Conservation (phyloP, 2,113 vertebrate genomes). For the Connochaetes taurinus region DNA sequence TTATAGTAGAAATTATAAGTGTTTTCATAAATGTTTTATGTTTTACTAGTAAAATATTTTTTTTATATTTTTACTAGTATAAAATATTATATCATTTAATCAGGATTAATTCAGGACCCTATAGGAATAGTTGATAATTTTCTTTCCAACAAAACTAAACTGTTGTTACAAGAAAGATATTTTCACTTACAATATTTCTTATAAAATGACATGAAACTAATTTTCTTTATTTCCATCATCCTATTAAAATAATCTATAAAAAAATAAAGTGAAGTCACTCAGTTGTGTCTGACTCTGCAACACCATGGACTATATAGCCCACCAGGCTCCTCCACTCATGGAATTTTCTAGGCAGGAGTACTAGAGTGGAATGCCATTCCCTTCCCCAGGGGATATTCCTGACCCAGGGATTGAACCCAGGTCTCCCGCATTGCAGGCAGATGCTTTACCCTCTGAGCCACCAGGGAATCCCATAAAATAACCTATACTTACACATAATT, state of each 20-base stretch:
- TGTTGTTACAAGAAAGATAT: background rate
- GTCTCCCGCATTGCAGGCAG: accelerated
- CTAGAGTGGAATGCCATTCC: background rate
- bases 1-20: background rate
- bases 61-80: background rate
- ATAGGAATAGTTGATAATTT: background rate
- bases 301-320: background rate
- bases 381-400: background rate
- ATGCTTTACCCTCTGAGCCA: background rate
- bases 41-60: background rate
- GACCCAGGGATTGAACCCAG: background rate
- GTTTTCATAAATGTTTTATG: background rate
- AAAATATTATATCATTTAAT: background rate
- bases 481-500: background rate
- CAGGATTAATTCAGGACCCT: background rate
- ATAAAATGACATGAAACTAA: slow-evolving; percentile 7
- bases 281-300: background rate
- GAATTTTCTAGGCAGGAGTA: background rate
- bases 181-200: slow-evolving; percentile 11
- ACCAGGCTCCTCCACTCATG: background rate
- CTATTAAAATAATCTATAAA: background rate
- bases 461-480: background rate
- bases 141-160: background rate
- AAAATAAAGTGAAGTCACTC: background rate
- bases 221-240: background rate